These are phyloP conservation scores for Melopsittacus undulatus DNA, from an alignment of 2,797 vertebrate genomes.

Conservation along the genomic window DNA sequence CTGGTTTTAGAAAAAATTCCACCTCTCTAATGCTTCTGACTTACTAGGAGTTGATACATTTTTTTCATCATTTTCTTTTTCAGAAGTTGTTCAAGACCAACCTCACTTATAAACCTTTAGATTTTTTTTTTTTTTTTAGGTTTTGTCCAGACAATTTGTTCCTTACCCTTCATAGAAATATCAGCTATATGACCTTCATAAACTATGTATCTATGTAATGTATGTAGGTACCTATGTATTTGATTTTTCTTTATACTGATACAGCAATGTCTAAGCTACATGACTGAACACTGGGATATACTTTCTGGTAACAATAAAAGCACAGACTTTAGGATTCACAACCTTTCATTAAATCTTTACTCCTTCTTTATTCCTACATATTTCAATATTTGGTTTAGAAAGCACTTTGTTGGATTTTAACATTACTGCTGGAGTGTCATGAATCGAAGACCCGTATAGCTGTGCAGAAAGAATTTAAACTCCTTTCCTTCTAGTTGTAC, in stretches of 20 bases:
- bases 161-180: neutral
- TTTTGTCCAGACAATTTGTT: neutral
- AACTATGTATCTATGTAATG: neutral
- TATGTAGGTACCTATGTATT: neutral
- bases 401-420: neutral
- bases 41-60: neutral
- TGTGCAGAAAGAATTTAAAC: neutral
- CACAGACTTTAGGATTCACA: neutral
- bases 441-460: neutral
- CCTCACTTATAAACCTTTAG: neutral
- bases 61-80: neutral
- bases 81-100: neutral
- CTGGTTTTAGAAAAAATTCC: neutral
- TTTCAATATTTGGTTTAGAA: neutral
- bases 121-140: neutral
- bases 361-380: neutral
- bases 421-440: neutral
- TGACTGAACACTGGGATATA: neutral
- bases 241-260: neutral
- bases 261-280: neutral
- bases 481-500: neutral
- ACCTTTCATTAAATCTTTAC: neutral
- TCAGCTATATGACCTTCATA: neutral
- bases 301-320: neutral
- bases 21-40: neutral